Conservation (phyloP, 1,140 invertebrate species). For the Macrobrachium rosenbergii region DNA sequence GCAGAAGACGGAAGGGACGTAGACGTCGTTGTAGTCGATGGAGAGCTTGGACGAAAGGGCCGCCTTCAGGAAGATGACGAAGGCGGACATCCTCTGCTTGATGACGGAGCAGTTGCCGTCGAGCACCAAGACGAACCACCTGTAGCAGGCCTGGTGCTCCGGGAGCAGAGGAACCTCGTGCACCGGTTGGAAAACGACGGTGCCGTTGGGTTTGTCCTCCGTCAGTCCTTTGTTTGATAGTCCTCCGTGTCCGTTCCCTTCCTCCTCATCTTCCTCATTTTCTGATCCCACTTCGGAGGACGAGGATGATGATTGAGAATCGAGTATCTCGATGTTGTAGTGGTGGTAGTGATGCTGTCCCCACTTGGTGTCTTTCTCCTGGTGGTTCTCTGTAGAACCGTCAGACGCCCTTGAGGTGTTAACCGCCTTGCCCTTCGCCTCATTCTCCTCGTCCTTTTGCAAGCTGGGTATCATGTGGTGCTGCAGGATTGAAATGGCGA, state of each 20-base stretch:
- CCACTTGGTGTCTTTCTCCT: neutral
- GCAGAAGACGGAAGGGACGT: slow-evolving; percentile 62
- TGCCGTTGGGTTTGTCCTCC: neutral
- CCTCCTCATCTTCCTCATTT: slow-evolving; percentile 7
- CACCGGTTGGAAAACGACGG: neutral
- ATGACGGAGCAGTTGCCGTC: slow-evolving; percentile 65
- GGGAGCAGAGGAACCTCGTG: neutral
- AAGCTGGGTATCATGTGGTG: slow-evolving; percentile 50
- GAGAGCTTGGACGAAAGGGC: slow-evolving; percentile 58
- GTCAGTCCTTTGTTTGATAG: neutral
- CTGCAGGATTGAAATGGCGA: slow-evolving; percentile 65
- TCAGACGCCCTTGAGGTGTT: neutral
- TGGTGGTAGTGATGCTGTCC: too few relatives aligned
- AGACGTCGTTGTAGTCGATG: slow-evolving; percentile 57
- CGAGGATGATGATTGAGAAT: neutral
- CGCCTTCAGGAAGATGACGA: slow-evolving; percentile 64
- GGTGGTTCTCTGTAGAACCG: neutral
- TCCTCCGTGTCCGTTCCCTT: neutral
- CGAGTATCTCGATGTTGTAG: slow-evolving; percentile 49
- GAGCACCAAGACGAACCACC: slow-evolving; percentile 64
- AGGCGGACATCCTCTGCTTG: slow-evolving; percentile 62
- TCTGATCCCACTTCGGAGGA: slow-evolving; percentile 5
- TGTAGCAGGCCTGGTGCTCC: slow-evolving; percentile 18
- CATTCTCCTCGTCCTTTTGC: neutral
- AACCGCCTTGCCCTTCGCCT: too few relatives aligned